These are phyloP conservation scores for Cataglyphis albicans DNA, from an alignment of 2,888 invertebrate species.

Conservation along the genomic window DNA sequence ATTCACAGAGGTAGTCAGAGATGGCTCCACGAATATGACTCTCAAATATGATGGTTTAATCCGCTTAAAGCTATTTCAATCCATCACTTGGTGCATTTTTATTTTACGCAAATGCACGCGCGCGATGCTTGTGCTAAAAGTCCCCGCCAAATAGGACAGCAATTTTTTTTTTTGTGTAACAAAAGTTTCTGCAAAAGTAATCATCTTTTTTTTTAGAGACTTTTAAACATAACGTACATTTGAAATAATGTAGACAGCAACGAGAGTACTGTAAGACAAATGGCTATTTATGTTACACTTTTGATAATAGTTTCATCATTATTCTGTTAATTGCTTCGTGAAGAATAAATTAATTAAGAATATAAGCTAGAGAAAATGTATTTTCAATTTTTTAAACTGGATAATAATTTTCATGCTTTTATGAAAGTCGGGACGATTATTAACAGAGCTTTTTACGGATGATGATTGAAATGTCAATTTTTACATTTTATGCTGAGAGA, in stretches of 20 bases:
- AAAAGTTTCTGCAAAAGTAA: not conserved
- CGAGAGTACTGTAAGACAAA: constrained; percentile 22
- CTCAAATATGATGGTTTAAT: constrained; percentile 9
- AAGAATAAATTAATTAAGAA: not conserved
- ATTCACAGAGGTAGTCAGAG: not conserved
- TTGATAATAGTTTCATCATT: not conserved
- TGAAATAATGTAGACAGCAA: constrained; percentile 8
- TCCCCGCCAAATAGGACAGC: not conserved
- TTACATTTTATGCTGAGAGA: not conserved
- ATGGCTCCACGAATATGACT: constrained; percentile 14
- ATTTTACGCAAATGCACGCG: constrained; percentile 10
- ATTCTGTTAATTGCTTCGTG: constrained; percentile 15
- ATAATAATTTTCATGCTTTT: not conserved
- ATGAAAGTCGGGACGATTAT: not conserved
- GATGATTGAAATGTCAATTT: constrained; percentile 6
- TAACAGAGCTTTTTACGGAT: not conserved
- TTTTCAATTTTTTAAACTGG: not conserved
- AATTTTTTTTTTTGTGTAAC: constrained; percentile 13
- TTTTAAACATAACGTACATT: constrained; percentile 10
- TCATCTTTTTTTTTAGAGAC: not conserved
- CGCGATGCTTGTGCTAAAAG: not conserved
- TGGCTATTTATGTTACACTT: not conserved
- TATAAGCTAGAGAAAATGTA: not conserved
- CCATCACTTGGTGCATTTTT: not conserved
- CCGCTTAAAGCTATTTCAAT: not conserved